phyloP scores from a whole-genome alignment of 2,113 vertebrate genomes.

The Pogona vitticeps region DNA sequence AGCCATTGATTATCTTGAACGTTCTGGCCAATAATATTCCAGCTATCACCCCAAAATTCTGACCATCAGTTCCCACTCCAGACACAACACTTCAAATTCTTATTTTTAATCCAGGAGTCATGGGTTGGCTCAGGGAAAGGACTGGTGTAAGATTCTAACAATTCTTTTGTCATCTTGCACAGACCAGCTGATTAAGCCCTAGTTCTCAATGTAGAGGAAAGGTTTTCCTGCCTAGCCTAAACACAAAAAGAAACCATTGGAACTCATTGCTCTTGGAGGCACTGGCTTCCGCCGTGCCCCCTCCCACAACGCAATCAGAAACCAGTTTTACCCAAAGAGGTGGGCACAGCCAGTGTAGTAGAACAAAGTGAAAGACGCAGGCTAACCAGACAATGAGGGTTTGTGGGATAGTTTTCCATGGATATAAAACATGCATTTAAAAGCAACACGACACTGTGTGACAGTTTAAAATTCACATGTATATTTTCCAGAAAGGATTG shows the following conservation, averaged over 20 bases:
- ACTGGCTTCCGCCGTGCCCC: not conserved
- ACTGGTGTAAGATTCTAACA: not conserved
- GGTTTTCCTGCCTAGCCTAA: not conserved
- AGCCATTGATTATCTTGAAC: constrained; percentile 43
- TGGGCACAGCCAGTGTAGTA: not conserved
- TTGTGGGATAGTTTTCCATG: not conserved
- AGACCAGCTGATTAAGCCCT: not conserved
- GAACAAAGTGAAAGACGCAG: not conserved
- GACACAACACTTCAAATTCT: not conserved
- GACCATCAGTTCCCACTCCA: not conserved
- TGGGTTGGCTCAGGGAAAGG: not conserved
- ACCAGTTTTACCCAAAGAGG: not conserved
- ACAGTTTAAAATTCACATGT: not conserved
- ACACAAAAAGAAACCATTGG: not conserved
- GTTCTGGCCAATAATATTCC: not conserved
- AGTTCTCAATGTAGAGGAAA: not conserved
- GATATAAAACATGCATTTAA: not conserved
- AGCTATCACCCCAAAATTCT: not conserved
- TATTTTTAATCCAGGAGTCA: not conserved
- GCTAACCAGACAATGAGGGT: not conserved
- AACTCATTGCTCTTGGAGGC: not conserved
- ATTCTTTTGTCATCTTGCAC: not conserved
- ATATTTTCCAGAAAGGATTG: not conserved
- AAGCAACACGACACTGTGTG: not conserved
- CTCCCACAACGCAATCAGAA: not conserved